Evolutionary conservation across 2,113 vertebrate species (phyloP).

Genomic region (Epinephelus fuscoguttatus): DNA sequence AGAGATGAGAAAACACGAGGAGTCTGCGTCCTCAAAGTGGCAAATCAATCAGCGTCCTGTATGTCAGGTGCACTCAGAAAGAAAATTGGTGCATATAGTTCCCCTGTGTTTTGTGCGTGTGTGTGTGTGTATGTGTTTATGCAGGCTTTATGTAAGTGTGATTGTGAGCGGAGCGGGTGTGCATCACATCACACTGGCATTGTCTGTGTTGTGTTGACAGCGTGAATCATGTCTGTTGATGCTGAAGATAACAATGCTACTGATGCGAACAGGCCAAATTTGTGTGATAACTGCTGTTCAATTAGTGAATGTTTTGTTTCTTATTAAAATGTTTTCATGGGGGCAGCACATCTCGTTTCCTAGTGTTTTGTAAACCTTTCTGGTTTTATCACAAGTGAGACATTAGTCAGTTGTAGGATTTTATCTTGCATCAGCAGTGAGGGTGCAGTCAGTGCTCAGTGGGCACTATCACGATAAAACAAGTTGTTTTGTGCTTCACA

Average conservation of each 20-base stretch:
- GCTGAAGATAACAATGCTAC: slow-evolving; percentile 42
- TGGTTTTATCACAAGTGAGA: slow-evolving; percentile 13
- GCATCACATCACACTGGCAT: slow-evolving; percentile 44
- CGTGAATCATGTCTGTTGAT: slow-evolving; percentile 63
- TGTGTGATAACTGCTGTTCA: slow-evolving; percentile 26
- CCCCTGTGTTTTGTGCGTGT: neutral
- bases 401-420: slow-evolving; percentile 11
- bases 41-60: slow-evolving; percentile 54
- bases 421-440: slow-evolving; percentile 13
- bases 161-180: slow-evolving; percentile 24
- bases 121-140: neutral
- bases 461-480: slow-evolving; percentile 3
- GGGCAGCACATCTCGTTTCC: neutral
- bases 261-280: slow-evolving; percentile 16
- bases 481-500: slow-evolving; percentile 22
- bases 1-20: slow-evolving; percentile 36
- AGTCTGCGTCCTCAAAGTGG: slow-evolving; percentile 19
- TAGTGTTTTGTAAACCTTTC: slow-evolving; percentile 10
- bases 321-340: neutral
- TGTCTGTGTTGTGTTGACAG: slow-evolving; percentile 51
- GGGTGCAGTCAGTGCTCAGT: slow-evolving; percentile 15
- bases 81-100: slow-evolving; percentile 5
- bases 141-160: slow-evolving; percentile 16
- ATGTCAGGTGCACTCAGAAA: slow-evolving; percentile 34
- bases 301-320: slow-evolving; percentile 8